Base-by-base conservation (phyloP, 2,797 vertebrate species). In the Oryzias dopingdopingensis region DNA sequence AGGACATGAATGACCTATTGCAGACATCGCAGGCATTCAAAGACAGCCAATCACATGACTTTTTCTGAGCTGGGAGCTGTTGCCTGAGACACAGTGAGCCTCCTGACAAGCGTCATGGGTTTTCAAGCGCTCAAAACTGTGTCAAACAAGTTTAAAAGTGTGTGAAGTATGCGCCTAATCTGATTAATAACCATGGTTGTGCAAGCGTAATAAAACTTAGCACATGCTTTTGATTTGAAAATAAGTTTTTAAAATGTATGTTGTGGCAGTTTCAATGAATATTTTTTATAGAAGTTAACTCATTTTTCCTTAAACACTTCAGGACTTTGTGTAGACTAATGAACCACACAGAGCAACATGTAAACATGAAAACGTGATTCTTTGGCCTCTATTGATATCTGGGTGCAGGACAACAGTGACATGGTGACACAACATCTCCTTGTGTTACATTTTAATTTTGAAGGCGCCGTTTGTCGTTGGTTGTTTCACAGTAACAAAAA, bases 21-120 rank as follows among this genome's bases (percentile, higher is more conserved):
- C 32, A 46, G 65, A 75, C 60, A 37, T 37, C 53, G 70, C 32
- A 46, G 65, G 74, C 60, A 70, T 78, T 82, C 63, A 71, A 52
- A 74, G 70, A 80, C 70, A 74, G 58, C 70, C 59, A 71, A 70
- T 85, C 74, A 81, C 71, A 84, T 77, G 82, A 54, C 75, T 67
- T 65, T 17, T 64, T 74, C 57, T 66, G 73, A 77, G 70, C 71
- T 72, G 44, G 52, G 44, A 47, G 48, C 52, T 65, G 61, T 48
- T 74, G 64, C 50, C 59, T 67, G 65, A 52, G 52, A 68, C 71
- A 83, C 79, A 84, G 73, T 67, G 55, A 67, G 46, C 47, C 69
- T 62, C 53, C 72, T 81, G 56, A 83, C 49, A 80, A 43, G 42
- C 65, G 76, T 57, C 65, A 45, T 64, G 72, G 51, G 58, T 77